Conservation (phyloP, 1,140 invertebrate genomes). For the Drosophila bocqueti region DNA sequence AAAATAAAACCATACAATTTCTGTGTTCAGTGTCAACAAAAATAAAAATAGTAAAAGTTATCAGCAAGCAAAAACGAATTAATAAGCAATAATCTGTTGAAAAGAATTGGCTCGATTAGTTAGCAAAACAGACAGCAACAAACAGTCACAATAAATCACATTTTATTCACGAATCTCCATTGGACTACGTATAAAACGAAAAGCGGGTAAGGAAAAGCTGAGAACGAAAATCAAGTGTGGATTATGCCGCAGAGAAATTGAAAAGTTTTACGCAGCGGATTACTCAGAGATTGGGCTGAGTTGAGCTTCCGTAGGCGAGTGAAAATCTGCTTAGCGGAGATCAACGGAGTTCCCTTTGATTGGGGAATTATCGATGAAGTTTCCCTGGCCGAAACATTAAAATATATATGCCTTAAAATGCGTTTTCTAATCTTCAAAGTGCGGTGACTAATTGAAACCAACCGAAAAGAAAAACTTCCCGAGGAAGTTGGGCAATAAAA, state of each 20-base stretch:
- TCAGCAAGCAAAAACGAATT: slow-evolving; percentile 9
- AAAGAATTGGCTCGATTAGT: slow-evolving; percentile 32
- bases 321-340: slow-evolving; percentile 33
- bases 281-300: slow-evolving; percentile 20
- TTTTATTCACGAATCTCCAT: slow-evolving; percentile 12
- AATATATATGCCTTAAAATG: slow-evolving; percentile 17
- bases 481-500: slow-evolving; percentile 36
- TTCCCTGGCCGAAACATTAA: neutral
- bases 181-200: slow-evolving; percentile 29
- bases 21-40: slow-evolving; percentile 29
- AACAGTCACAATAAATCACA: slow-evolving; percentile 14
- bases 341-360: slow-evolving; percentile 46
- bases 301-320: slow-evolving; percentile 44
- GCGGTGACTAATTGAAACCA: slow-evolving; percentile 48
- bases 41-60: slow-evolving; percentile 15
- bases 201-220: slow-evolving; percentile 38
- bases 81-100: slow-evolving; percentile 2
- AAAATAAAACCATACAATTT: slow-evolving; percentile 27
- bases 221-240: slow-evolving; percentile 30
- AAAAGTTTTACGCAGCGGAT: slow-evolving; percentile 49
- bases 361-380: slow-evolving; percentile 15
- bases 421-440: slow-evolving; percentile 42
- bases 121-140: slow-evolving; percentile 25
- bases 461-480: slow-evolving; percentile 7
- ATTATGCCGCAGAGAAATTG: slow-evolving; percentile 30